Evolutionary conservation across 2,113 vertebrate species (phyloP).

Genomic region (Parus major): DNA sequence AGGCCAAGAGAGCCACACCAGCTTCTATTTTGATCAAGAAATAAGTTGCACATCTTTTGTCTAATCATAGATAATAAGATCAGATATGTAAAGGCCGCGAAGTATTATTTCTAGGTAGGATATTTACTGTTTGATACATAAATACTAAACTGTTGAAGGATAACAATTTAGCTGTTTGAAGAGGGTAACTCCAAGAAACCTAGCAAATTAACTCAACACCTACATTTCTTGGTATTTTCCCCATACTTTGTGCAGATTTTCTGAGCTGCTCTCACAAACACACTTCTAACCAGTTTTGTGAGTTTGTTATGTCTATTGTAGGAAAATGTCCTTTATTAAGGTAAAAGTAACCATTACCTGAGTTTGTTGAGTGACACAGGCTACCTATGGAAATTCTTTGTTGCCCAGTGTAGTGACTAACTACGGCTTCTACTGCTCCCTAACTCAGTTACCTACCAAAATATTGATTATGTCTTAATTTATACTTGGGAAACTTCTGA

Average conservation of each 20-base stretch:
- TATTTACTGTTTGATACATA: slow-evolving; percentile 13
- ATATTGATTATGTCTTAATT: background rate
- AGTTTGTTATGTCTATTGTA: background rate
- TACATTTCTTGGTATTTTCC: background rate
- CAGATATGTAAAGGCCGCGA: background rate
- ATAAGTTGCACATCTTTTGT: background rate
- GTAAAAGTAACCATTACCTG: background rate
- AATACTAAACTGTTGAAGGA: background rate
- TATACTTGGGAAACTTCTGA: background rate
- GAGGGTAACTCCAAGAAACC: background rate
- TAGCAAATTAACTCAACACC: background rate
- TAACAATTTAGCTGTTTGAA: background rate
- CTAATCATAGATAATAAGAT: background rate
- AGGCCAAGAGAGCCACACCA: background rate
- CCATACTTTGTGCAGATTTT: background rate
- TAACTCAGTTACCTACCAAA: background rate
- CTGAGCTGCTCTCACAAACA: background rate
- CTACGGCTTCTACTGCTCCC: background rate
- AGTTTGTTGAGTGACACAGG: background rate
- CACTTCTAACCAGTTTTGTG: background rate
- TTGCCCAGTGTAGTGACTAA: background rate
- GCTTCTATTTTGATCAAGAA: background rate
- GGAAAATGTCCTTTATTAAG: background rate
- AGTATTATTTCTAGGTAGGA: background rate
- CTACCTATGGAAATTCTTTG: background rate